phyloP scores from a whole-genome alignment of 2,797 vertebrate species.

The Rachycentron canadum region DNA sequence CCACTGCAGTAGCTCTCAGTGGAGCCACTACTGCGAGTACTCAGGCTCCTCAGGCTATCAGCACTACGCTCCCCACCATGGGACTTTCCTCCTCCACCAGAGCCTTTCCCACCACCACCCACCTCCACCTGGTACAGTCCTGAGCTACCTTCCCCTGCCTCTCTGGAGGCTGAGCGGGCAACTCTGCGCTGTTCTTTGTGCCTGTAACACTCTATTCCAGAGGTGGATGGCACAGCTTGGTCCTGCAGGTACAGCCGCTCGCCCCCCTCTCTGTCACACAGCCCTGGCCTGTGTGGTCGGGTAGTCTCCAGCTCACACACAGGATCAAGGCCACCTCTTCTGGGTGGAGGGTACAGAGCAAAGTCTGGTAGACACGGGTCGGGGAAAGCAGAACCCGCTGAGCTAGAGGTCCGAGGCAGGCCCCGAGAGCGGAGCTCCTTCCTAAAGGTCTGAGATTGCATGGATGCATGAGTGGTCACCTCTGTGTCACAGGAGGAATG shows the following conservation, averaged over 20 bases:
- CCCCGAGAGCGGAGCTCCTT: constrained; percentile 96
- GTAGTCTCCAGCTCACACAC: constrained; percentile 95
- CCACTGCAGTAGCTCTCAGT: constrained; percentile 98
- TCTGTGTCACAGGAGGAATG: constrained; percentile 92
- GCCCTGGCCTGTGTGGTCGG: constrained; percentile 80
- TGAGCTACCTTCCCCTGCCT: constrained; percentile 84
- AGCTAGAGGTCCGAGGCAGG: constrained; percentile 97
- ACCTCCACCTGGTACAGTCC: constrained; percentile 91
- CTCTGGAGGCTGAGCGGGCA: constrained; percentile 80
- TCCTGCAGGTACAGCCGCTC: constrained; percentile 81
- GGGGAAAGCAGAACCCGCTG: constrained; percentile 94
- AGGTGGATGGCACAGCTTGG: constrained; percentile 83
- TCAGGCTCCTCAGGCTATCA: constrained; percentile 95
- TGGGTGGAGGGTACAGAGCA: constrained; percentile 92
- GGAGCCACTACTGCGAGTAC: constrained; percentile 96
- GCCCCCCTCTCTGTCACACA: constrained; percentile 73
- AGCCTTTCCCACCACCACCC: constrained; percentile 76
- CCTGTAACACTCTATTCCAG: constrained; percentile 78
- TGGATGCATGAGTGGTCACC: constrained; percentile 87
- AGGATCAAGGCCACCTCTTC: constrained; percentile 92
- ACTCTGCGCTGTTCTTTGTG: constrained; percentile 74
- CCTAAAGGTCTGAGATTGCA: constrained; percentile 94
- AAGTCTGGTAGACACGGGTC: constrained; percentile 95
- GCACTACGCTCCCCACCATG: constrained; percentile 91
- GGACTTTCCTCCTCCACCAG: constrained; percentile 84